Conservation (phyloP, 1,140 invertebrate genomes). For the Oryctes rhinoceros region DNA sequence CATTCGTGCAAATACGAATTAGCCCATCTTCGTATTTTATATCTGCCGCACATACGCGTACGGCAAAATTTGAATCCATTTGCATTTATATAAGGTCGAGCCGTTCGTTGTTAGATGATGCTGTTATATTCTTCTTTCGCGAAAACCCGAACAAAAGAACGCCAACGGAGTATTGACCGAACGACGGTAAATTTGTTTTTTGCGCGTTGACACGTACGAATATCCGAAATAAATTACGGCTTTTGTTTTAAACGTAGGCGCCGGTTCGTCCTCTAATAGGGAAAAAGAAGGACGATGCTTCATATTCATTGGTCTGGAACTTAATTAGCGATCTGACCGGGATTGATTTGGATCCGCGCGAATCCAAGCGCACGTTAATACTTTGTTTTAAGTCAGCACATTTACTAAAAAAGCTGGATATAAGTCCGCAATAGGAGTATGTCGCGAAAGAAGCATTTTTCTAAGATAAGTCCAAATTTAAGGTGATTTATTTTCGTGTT, state of each 20-base stretch:
- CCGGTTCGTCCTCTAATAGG: neutral
- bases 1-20: neutral
- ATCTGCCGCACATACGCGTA: neutral
- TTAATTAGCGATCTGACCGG: neutral
- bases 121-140: neutral
- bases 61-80: neutral
- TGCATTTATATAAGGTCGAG: neutral
- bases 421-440: no score
- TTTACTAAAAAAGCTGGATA: no score
- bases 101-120: neutral
- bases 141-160: neutral
- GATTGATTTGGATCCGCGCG: neutral
- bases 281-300: neutral
- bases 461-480: no score
- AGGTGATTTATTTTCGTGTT: no score
- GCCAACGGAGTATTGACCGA: neutral
- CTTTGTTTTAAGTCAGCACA: no score
- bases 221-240: slow-evolving; percentile 3
- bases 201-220: neutral
- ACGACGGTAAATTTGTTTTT: slow-evolving; percentile 4
- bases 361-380: neutral
- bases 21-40: neutral
- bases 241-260: neutral
- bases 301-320: neutral
- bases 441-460: no score